Evolutionary conservation across 2,113 vertebrate genomes (phyloP).

Genomic region (Cyanocitta stelleri): DNA sequence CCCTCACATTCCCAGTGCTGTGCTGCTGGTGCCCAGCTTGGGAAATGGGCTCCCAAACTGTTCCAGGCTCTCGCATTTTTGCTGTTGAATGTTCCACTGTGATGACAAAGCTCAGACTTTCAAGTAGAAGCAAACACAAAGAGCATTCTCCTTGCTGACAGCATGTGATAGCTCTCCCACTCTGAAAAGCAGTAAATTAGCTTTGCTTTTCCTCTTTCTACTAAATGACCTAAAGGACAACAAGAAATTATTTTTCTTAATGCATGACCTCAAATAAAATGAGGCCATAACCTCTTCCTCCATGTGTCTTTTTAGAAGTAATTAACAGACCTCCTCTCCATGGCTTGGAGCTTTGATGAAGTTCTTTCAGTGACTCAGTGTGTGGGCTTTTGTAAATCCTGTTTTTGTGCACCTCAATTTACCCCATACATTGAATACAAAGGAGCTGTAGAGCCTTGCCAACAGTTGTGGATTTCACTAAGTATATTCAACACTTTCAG

Average conservation of each 20-base stretch:
- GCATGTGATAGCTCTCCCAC: neutral
- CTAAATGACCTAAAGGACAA: neutral
- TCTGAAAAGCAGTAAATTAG: neutral
- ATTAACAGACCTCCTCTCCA: neutral
- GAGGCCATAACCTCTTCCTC: neutral
- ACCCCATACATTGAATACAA: neutral
- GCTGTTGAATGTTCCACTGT: neutral
- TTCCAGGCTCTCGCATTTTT: neutral
- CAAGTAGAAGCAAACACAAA: neutral
- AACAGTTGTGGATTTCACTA: neutral
- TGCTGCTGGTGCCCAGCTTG: neutral
- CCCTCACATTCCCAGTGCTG: neutral
- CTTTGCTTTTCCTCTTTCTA: neutral
- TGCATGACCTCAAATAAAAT: neutral
- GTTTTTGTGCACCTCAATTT: neutral
- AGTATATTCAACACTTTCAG: neutral
- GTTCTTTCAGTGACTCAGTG: neutral
- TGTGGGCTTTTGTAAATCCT: slow-evolving; percentile 6
- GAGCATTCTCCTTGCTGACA: neutral
- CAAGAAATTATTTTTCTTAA: neutral
- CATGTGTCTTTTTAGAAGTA: neutral
- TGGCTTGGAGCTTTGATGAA: neutral
- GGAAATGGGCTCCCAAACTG: neutral
- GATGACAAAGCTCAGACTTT: neutral
- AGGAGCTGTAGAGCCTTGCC: neutral